Evolutionary conservation across 1,140 invertebrate species (phyloP), one percentile per base, ranked within the genome.

Genomic region (Dendroctonus valens): DNA sequence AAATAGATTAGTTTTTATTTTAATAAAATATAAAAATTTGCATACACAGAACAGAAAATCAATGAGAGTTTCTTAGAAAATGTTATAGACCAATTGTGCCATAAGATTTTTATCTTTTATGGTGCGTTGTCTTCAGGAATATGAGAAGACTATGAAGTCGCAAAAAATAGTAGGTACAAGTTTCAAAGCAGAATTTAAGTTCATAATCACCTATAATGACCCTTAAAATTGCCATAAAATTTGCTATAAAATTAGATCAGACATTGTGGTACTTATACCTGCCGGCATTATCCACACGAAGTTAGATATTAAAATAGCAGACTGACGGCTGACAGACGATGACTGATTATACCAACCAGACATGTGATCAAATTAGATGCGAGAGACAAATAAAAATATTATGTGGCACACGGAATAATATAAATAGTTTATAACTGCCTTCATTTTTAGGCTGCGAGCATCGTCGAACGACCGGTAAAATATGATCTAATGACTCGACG

Each of bases 311-410:
- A 67, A 67, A 67, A 67, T 67, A 67, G 65, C 57, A 42, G 55
- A 14, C 49, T 67, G 65, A 67, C 65, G 50, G 58, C 65, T 67
- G 65, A 67, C 57, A 67, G 65, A 68, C 67, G 53, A 59, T 68
- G 59, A 68, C 54, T 59, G 67, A 63, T 68, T 68, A 68, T 68
- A 64, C 53, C 58, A 14, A 52, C 12, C 49, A 59, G 55, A 68
- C 59, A 68, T 59, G 60, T 63, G 60, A 68, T 63, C 60, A 59
- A 68, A 68, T 68, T 62, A 63, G 60, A 63, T 63, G 67, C 46
- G 46, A 59, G 60, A 57, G 60, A 70, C 69, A 68, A 68, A 70
- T 68, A 70, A 70, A 70, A 68, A 68, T 68, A 64, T 70, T 50
- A 69, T 65, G 62, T 55, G 55, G 51, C 55, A 51, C 61, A 65